Evolutionary conservation across 2,113 vertebrate species (phyloP), one percentile per base, ranked within the genome.

Genomic region (Opisthocomus hoazin): DNA sequence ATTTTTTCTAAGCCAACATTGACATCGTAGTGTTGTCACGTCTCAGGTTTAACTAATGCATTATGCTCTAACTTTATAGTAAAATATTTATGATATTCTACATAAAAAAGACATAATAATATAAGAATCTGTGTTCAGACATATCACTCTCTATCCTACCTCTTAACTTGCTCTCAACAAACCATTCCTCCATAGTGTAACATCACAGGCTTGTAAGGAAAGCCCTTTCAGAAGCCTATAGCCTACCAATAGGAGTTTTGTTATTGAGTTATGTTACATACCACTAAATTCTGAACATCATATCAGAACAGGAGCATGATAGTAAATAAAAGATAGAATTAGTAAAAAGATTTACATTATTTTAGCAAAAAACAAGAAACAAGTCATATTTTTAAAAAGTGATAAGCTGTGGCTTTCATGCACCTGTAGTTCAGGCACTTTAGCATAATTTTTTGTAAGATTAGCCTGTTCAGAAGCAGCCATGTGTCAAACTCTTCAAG

Each of bases 401-500:
- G 39, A 46, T 61, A 61, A 77, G 6, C 39, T 81, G 36, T 56
- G 19, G 4, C 8, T 74, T 64, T 69, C 23, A 43, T 43, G 15
- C 3, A 69, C 3, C 39, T 4, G 15, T 36, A 41, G 20, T 43
- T 58, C 50, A 82, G 27, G 58, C 68, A 53, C 30, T 27, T 53
- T 15, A 37, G 73, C 4, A 26, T 27, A 51, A 73, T 21, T 61
- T 34, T 53, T 9, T 45, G 37, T 64, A 73, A 77, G 27, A 60
- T 50, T 19, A 32, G 1, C 17, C 20, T 65, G 11, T 48, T 90
- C 80, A 78, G 14, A 90, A 70, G 5, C 15, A 76, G 36, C 6
- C 0, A 0, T 43, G 21, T 32, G 37, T 24, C 51, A 70, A 23
- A 37, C 2, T 50, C 14, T 34, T 65, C 22, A n/a, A n/a, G 17